A percentile compares a stretch with the other conserved stretches of the same genome.
Conservation (phyloP, 2,797 vertebrate genomes). For the Pipistrellus kuhlii region DNA sequence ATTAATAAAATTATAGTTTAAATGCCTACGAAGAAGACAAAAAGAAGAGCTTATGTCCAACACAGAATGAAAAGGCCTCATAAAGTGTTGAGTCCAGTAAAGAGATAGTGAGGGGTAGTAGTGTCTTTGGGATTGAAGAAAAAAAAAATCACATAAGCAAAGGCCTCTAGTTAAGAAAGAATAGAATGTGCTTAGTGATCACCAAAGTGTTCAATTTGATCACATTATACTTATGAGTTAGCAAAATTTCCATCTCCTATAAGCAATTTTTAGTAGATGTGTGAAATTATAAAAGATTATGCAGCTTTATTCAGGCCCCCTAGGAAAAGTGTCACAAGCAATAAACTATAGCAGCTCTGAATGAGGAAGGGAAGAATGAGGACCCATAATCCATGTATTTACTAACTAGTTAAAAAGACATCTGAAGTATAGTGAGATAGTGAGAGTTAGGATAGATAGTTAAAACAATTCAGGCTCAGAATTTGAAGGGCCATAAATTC, state of each 20-base stretch:
- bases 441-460: neutral
- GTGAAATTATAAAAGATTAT: constrained; percentile 48
- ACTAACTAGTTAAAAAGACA: neutral
- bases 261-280: neutral
- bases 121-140: neutral
- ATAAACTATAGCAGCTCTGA: neutral
- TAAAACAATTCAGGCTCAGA: neutral
- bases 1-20: neutral
- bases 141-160: neutral
- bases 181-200: neutral
- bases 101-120: neutral
- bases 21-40: neutral
- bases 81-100: neutral
- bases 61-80: neutral
- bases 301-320: neutral
- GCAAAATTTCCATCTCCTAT: neutral
- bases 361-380: neutral
- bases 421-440: neutral
- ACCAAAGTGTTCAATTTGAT: constrained; percentile 6
- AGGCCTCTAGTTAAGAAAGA: constrained; percentile 10
- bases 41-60: neutral
- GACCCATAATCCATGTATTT: neutral
- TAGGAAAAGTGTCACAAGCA: neutral
- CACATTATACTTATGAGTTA: constrained; percentile 29
- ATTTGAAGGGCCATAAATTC: neutral